Conservation (phyloP, 2,888 invertebrate species). For the Volucella bombylans region DNA sequence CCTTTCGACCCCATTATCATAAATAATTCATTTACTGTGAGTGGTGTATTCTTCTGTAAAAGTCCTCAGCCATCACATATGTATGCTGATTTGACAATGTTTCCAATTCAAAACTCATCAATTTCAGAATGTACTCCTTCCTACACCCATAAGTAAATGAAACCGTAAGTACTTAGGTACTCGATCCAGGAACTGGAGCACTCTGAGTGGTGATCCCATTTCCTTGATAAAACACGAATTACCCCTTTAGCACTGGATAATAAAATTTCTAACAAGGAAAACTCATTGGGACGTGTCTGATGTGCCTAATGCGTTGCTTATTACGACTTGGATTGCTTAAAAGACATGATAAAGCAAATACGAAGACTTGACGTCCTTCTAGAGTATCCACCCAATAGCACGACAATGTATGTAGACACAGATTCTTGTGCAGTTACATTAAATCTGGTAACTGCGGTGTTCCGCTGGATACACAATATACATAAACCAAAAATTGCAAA, state of each 20-base stretch:
- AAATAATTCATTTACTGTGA: slow-evolving; percentile 19
- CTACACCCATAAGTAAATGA: too few relatives aligned
- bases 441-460: too few relatives aligned
- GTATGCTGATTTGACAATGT: slow-evolving; percentile 30
- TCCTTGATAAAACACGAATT: slow-evolving; percentile 38
- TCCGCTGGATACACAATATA: neutral
- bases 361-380: neutral
- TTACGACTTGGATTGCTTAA: slow-evolving; percentile 25
- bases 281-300: slow-evolving; percentile 44
- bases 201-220: slow-evolving; percentile 9
- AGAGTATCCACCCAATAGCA: neutral
- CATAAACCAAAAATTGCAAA: neutral
- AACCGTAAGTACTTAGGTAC: too few relatives aligned
- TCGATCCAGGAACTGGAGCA: neutral
- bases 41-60: neutral
- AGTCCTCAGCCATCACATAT: neutral
- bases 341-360: slow-evolving; percentile 28
- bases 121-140: neutral
- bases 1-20: slow-evolving; percentile 7
- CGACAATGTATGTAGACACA: too few relatives aligned
- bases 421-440: too few relatives aligned
- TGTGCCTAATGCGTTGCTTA: slow-evolving; percentile 34
- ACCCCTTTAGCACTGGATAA: slow-evolving; percentile 36
- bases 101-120: slow-evolving; percentile 9
- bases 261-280: slow-evolving; percentile 23